These are phyloP conservation scores for Scaptomyza tumidula DNA, from an alignment of 2,888 invertebrate species.

Conservation along the genomic window DNA sequence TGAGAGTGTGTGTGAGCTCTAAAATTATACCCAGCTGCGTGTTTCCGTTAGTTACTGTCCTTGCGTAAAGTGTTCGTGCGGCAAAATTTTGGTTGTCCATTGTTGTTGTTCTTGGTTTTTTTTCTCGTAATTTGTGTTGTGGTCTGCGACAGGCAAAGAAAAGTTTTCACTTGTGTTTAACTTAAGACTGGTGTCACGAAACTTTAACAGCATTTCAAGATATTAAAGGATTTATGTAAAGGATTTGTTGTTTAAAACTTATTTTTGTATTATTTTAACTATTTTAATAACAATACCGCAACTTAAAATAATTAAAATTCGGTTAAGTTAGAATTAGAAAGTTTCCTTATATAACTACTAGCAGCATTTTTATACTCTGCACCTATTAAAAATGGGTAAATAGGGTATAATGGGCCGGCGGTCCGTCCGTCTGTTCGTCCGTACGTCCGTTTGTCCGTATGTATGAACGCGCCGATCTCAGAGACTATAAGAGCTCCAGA, in stretches of 20 bases:
- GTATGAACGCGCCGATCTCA: too few species aligned
- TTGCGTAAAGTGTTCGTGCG: constrained; percentile 37
- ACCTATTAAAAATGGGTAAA: too few species aligned
- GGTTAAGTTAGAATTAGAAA: not conserved
- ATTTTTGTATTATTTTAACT: not conserved
- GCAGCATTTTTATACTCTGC: not conserved
- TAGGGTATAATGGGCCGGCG: too few species aligned
- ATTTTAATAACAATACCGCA: constrained; percentile 8
- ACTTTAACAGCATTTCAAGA: constrained; percentile 15
- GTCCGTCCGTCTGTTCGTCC: too few species aligned
- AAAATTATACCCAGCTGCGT: constrained; percentile 42
- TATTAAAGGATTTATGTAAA: not conserved
- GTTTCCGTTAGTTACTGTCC: constrained; percentile 1
- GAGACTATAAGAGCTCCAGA: too few species aligned
- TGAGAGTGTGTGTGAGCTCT: constrained; percentile 17
- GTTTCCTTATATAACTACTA: not conserved
- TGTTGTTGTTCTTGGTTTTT: constrained; percentile 42
- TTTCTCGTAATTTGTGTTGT: constrained; percentile 39
- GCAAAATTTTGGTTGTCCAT: constrained; percentile 30
- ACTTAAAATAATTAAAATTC: not conserved
- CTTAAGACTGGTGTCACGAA: constrained; percentile 14
- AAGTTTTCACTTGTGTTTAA: constrained; percentile 43
- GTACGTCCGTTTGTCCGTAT: too few species aligned
- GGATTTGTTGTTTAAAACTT: constrained; percentile 10
- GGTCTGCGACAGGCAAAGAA: constrained; percentile 28